Evolutionary conservation across 92 coral and sea anemone species (phyloP).

Genomic region (Epizoanthus scotinus): DNA sequence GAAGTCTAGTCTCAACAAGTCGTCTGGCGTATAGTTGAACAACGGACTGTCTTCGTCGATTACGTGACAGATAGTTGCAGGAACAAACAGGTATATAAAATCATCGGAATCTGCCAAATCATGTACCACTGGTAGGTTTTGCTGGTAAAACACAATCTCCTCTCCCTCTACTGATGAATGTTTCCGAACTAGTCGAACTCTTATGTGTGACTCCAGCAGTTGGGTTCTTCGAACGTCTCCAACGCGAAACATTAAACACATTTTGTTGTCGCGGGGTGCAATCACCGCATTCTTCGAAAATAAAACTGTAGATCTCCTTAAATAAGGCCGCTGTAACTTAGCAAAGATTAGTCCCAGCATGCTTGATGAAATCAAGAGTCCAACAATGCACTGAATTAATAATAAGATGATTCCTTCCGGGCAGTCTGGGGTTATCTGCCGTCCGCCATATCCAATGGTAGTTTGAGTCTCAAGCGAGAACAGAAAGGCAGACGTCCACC

Average conservation of each 20-base stretch:
- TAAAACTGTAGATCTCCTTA: conserved; percentile 57
- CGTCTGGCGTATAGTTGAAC: conserved; percentile 66
- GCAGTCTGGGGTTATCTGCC: conserved; percentile 77
- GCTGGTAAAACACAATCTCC: conserved; percentile 58
- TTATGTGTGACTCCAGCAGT: conserved; percentile 66
- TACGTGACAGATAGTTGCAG: conserved; percentile 63
- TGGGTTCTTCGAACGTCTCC: conserved; percentile 80
- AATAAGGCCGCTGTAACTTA: conserved; percentile 70
- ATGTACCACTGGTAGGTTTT: conserved; percentile 42
- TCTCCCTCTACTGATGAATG: conserved; percentile 63
- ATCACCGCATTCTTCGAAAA: conserved; percentile 71
- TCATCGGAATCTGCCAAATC: conserved; percentile 68
- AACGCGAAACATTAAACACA: conserved; percentile 73
- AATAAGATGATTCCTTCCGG: conserved; percentile 77
- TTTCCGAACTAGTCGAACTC: conserved; percentile 64
- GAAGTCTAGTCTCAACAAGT: conserved; percentile 49
- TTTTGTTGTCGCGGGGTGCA: conserved; percentile 70
- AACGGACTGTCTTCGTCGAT: conserved; percentile 79
- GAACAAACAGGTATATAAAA: conserved; percentile 64
- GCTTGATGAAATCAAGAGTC: conserved; percentile 68
- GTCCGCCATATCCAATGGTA: conserved; percentile 77
- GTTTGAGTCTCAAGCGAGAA: conserved; percentile 84
- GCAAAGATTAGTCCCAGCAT: conserved; percentile 76
- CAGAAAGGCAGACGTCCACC: conserved; percentile 71
- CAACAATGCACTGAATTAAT: conserved; percentile 71